Conservation (phyloP, 2,797 vertebrate genomes). For the Nothura maculosa region DNA sequence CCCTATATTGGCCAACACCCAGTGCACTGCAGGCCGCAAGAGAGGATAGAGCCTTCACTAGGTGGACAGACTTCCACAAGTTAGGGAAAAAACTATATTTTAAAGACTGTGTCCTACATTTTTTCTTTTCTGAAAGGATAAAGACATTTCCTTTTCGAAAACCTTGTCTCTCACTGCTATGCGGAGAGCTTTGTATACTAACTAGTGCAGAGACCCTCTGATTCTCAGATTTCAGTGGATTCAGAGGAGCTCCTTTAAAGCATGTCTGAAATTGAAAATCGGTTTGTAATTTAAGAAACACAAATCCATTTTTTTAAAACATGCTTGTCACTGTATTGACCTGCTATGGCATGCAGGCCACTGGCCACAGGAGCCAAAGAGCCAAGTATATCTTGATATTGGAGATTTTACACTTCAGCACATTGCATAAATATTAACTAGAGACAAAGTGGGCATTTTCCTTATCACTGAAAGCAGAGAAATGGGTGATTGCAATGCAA, state of each 20-base stretch:
- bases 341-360: background rate
- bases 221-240: background rate
- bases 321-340: background rate
- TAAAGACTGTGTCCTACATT: background rate
- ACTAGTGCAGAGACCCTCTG: background rate
- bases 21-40: background rate
- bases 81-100: background rate
- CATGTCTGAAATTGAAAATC: background rate
- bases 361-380: too few relatives aligned
- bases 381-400: background rate
- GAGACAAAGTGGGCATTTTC: background rate
- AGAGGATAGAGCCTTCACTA: background rate
- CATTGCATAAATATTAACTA: background rate
- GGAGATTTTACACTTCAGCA: background rate
- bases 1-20: background rate
- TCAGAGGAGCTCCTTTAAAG: background rate
- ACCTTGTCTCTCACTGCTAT: background rate
- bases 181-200: background rate
- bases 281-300: background rate
- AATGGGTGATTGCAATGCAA: background rate
- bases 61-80: background rate
- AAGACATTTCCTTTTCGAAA: background rate
- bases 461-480: background rate
- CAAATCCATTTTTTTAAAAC: background rate
- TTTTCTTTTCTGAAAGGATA: background rate